Evolutionary conservation across 2,797 vertebrate genomes (phyloP).

Genomic region (Clarias fuscus): DNA sequence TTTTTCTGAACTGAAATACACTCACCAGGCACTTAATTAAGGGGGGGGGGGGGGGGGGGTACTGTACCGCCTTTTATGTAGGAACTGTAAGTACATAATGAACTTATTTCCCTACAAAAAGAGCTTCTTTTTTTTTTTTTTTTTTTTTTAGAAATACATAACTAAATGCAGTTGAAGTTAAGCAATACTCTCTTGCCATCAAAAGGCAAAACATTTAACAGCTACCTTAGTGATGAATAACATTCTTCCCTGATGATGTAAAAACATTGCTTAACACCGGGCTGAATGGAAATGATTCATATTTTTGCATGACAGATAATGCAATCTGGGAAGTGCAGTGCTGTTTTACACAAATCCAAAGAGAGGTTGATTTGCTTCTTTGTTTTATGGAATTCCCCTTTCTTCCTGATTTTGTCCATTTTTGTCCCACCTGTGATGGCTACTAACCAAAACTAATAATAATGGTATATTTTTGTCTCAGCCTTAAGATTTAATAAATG

Average conservation of each 20-base stretch:
- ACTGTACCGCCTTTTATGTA: not conserved
- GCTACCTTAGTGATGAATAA: not conserved
- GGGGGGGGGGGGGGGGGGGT: not conserved
- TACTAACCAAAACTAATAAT: not conserved
- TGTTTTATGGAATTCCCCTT: too few species aligned
- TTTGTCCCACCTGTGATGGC: too few species aligned
- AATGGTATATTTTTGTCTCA: not conserved
- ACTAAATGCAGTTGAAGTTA: not conserved
- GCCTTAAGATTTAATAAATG: not conserved
- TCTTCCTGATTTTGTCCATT: too few species aligned
- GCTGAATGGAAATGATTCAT: not conserved
- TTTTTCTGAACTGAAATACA: not conserved
- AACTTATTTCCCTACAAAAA: not conserved
- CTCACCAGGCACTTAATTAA: too few species aligned
- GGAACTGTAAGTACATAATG: not conserved
- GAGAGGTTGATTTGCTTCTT: too few species aligned
- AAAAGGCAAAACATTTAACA: not conserved
- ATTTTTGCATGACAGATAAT: not conserved
- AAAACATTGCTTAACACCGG: not conserved
- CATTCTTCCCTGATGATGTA: slow-evolving; percentile 28
- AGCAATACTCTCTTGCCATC: not conserved
- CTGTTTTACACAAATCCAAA: not conserved
- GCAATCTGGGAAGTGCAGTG: not conserved
- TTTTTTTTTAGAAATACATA: not conserved
- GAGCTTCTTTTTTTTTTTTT: not conserved